Evolutionary conservation across 2,888 invertebrate genomes (phyloP).

Genomic region (Caenorhabditis auriculariae): DNA sequence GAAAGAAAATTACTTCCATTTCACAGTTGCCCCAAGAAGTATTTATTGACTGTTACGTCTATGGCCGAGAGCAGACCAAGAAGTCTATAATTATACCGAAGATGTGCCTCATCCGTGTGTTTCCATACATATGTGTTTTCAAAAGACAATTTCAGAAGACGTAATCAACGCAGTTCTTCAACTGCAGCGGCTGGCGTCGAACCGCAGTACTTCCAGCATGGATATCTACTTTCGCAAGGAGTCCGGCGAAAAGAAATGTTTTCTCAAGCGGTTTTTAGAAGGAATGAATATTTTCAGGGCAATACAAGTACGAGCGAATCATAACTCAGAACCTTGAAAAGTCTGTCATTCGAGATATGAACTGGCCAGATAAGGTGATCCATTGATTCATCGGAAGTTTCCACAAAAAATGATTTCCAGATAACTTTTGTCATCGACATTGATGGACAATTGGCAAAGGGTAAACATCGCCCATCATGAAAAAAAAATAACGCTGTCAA

Average conservation of each 20-base stretch:
- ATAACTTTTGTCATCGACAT: too few relatives aligned
- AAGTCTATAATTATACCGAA: slow-evolving; percentile 37
- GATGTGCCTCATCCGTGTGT: slow-evolving; percentile 4
- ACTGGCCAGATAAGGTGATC: too few relatives aligned
- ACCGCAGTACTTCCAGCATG: slow-evolving; percentile 20
- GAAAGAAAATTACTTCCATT: neutral
- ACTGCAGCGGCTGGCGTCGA: slow-evolving; percentile 24
- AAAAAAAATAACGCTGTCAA: too few relatives aligned
- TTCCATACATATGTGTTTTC: neutral
- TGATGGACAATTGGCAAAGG: too few relatives aligned
- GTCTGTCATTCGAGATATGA: too few relatives aligned
- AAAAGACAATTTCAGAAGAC: slow-evolving; percentile 10
- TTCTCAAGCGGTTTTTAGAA: too few relatives aligned
- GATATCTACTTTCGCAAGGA: slow-evolving; percentile 25
- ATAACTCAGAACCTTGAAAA: too few relatives aligned
- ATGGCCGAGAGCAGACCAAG: slow-evolving; percentile 31
- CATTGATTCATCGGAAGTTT: too few relatives aligned
- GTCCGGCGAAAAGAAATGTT: slow-evolving; percentile 14
- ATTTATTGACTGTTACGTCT: slow-evolving; percentile 36
- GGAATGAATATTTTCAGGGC: too few relatives aligned
- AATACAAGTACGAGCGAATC: too few relatives aligned
- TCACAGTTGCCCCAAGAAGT: slow-evolving; percentile 28
- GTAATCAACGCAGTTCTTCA: slow-evolving; percentile 40
- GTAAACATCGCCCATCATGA: too few relatives aligned
- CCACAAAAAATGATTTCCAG: too few relatives aligned